Conservation (phyloP, 2,888 invertebrate genomes). For the Boloria selene region DNA sequence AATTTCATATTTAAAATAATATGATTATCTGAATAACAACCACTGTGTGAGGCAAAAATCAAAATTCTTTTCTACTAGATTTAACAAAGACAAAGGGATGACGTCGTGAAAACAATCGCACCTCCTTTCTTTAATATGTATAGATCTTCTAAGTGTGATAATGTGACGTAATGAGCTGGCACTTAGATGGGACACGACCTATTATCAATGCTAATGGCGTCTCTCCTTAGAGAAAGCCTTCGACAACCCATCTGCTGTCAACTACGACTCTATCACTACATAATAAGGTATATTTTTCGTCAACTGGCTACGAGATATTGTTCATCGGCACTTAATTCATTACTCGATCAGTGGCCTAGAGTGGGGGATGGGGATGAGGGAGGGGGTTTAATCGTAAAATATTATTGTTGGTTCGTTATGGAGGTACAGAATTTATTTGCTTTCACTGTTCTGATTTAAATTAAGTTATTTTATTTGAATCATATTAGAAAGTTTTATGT, state of each 20-base stretch:
- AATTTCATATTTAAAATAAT: not conserved
- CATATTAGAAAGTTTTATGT: not conserved
- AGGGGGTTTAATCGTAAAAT: slow-evolving; percentile 54
- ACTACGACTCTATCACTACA: slow-evolving; percentile 23
- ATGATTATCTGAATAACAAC: not conserved
- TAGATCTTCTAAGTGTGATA: slow-evolving; percentile 29
- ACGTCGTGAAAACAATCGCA: slow-evolving; percentile 32
- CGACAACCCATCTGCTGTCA: slow-evolving; percentile 23
- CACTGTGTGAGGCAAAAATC: not conserved
- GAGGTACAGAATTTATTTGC: slow-evolving; percentile 37
- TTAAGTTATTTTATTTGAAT: slow-evolving; percentile 4
- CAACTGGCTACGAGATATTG: slow-evolving; percentile 36
- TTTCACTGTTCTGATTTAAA: slow-evolving; percentile 24
- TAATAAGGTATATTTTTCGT: slow-evolving; percentile 35
- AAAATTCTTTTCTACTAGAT: slow-evolving; percentile 4
- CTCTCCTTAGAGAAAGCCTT: slow-evolving; percentile 43
- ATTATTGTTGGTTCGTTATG: slow-evolving; percentile 49
- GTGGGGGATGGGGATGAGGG: slow-evolving; percentile 43
- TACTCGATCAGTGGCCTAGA: slow-evolving; percentile 49
- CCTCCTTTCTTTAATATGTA: slow-evolving; percentile 32
- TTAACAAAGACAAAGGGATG: slow-evolving; percentile 14
- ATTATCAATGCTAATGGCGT: slow-evolving; percentile 77
- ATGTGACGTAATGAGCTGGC: slow-evolving; percentile 63
- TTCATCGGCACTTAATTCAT: slow-evolving; percentile 53
- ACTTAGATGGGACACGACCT: slow-evolving; percentile 60